Evolutionary conservation across 2,888 invertebrate genomes (phyloP).

Genomic region (Lepidocyrtoides sp.): DNA sequence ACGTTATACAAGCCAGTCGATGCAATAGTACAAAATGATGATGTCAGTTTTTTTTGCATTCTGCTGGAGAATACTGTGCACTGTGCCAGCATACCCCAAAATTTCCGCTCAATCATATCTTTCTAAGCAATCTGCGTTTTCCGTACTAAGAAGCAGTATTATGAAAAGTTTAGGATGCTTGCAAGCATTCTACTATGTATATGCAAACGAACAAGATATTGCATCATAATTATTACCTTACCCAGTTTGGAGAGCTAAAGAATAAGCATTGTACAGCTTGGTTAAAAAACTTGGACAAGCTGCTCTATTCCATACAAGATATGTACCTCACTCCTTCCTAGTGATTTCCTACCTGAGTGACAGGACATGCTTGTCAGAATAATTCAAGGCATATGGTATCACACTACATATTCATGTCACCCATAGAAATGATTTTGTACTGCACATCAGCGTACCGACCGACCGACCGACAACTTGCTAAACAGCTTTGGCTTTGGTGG

Average conservation of each 20-base stretch:
- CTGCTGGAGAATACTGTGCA: neutral
- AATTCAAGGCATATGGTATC: neutral
- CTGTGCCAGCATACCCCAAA: too few relatives aligned
- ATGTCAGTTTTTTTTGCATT: too few relatives aligned
- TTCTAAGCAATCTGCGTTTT: neutral
- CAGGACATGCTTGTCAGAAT: neutral
- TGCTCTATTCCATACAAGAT: too few relatives aligned
- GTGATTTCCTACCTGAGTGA: neutral
- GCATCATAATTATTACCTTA: neutral
- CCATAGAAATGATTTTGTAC: neutral
- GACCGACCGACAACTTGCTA: neutral
- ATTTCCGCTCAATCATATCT: too few relatives aligned
- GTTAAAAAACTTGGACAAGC: too few relatives aligned
- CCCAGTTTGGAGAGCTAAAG: neutral
- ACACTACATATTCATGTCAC: neutral
- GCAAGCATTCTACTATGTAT: too few relatives aligned
- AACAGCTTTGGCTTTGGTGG: neutral
- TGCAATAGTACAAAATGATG: too few relatives aligned
- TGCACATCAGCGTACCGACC: neutral
- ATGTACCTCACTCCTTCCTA: neutral
- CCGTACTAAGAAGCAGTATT: neutral
- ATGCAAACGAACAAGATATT: constrained; percentile 40
- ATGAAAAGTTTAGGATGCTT: neutral
- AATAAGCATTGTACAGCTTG: neutral
- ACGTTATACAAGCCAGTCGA: too few relatives aligned